Percentiles rank a stretch among this genome's conserved stretches.
Evolutionary conservation across 2,113 vertebrate species (phyloP).

Genomic region (Lipophrys pholis): DNA sequence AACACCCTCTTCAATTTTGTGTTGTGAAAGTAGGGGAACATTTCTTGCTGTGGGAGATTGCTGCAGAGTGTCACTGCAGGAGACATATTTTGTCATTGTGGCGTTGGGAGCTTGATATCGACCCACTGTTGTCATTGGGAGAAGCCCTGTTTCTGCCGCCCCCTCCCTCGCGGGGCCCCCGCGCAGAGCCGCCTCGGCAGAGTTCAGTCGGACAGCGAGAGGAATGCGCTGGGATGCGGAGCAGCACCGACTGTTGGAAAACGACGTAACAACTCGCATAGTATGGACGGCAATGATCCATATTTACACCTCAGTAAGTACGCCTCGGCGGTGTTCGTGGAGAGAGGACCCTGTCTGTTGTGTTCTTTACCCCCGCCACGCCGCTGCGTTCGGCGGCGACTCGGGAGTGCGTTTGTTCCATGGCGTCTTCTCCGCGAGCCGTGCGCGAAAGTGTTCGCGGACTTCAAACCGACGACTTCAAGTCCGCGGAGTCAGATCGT

Average conservation of each 20-base stretch:
- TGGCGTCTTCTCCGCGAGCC: slow-evolving; percentile 62
- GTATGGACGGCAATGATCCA: slow-evolving; percentile 83
- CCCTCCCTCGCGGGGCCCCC: slow-evolving; percentile 81
- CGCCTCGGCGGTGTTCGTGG: neutral
- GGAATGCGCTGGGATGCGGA: slow-evolving; percentile 83
- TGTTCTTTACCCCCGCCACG: neutral
- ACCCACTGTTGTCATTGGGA: slow-evolving; percentile 81
- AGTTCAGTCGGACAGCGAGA: slow-evolving; percentile 76
- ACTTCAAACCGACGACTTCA: slow-evolving; percentile 57
- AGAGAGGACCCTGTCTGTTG: neutral
- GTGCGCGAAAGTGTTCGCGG: slow-evolving; percentile 51
- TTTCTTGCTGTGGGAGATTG: slow-evolving; percentile 35
- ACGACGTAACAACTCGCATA: slow-evolving; percentile 70
- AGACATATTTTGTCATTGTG: slow-evolving; percentile 58
- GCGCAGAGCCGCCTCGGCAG: slow-evolving; percentile 68
- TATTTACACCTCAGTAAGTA: slow-evolving; percentile 85
- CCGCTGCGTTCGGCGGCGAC: slow-evolving; percentile 47
- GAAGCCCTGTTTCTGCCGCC: slow-evolving; percentile 69
- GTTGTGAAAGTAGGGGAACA: neutral
- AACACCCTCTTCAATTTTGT: neutral
- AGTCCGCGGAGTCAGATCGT: slow-evolving; percentile 1
- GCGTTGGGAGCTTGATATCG: slow-evolving; percentile 69
- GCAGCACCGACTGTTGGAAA: slow-evolving; percentile 69
- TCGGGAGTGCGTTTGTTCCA: slow-evolving; percentile 61
- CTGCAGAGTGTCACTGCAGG: slow-evolving; percentile 46